These are phyloP conservation scores for Paraplagusia blochii DNA, from an alignment of 2,113 vertebrate species.

Conservation along the genomic window DNA sequence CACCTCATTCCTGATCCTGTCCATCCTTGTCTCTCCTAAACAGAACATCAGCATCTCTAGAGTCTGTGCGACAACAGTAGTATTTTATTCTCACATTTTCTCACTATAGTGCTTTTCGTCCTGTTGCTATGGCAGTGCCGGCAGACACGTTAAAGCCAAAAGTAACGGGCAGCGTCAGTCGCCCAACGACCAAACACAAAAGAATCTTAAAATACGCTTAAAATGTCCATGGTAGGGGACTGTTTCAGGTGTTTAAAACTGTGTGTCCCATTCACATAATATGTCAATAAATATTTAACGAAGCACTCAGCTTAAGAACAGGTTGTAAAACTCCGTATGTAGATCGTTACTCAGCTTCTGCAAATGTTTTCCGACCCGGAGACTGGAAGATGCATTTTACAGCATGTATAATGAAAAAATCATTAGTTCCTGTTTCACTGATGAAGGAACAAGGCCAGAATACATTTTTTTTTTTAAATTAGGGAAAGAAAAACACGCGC, in stretches of 20 bases:
- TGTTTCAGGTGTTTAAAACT: not conserved
- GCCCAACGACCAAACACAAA: not conserved
- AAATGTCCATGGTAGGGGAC: not conserved
- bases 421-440: not conserved
- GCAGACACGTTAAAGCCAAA: not conserved
- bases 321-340: not conserved
- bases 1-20: too few species aligned
- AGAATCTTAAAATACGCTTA: not conserved
- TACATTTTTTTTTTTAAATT: conserved; percentile 9
- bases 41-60: too few species aligned
- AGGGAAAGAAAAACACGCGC: conserved; percentile 1
- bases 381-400: not conserved
- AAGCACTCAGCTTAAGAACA: conserved; percentile 23
- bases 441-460: not conserved
- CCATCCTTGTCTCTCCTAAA: too few species aligned
- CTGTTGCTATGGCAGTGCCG: not conserved
- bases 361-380: not conserved
- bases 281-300: not conserved
- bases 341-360: not conserved
- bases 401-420: conserved; percentile 5
- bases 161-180: too few species aligned
- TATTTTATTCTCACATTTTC: too few species aligned
- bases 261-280: not conserved
- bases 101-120: too few species aligned
- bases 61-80: too few species aligned